These are phyloP conservation scores for Peromyscus polionotus DNA, from an alignment of 2,113 vertebrate species.

Conservation along the genomic window DNA sequence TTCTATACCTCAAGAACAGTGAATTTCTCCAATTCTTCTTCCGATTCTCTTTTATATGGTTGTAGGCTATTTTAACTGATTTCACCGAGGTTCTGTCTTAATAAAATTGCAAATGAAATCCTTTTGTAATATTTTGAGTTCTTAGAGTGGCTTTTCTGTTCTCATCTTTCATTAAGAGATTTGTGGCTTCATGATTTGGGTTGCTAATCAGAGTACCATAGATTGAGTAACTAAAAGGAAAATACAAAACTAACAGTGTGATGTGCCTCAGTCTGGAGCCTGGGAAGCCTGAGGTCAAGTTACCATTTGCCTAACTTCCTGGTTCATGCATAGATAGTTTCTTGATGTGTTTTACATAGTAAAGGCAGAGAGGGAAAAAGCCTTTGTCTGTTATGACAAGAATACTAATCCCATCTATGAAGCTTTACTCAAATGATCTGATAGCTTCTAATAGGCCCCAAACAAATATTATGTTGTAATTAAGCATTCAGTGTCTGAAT, in stretches of 20 bases:
- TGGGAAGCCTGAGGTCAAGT: not conserved
- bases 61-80: not conserved
- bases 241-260: not conserved
- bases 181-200: not conserved
- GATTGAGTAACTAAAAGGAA: not conserved
- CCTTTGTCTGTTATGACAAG: not conserved
- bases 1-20: constrained; percentile 20
- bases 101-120: constrained; percentile 48
- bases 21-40: constrained; percentile 40
- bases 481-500: not conserved
- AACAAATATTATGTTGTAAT: not conserved
- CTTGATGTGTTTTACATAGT: not conserved
- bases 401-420: not conserved
- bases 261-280: not conserved
- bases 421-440: not conserved
- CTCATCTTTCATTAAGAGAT: constrained; percentile 36
- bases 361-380: not conserved
- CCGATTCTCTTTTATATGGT: not conserved
- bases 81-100: constrained; percentile 32
- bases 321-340: not conserved
- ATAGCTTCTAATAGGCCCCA: too few species aligned
- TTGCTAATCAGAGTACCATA: not conserved
- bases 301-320: not conserved
- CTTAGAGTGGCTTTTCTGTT: constrained; percentile 43
- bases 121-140: not conserved